Evolutionary conservation across 2,797 vertebrate species (phyloP).

Genomic region (Cheirogaleus major): DNA sequence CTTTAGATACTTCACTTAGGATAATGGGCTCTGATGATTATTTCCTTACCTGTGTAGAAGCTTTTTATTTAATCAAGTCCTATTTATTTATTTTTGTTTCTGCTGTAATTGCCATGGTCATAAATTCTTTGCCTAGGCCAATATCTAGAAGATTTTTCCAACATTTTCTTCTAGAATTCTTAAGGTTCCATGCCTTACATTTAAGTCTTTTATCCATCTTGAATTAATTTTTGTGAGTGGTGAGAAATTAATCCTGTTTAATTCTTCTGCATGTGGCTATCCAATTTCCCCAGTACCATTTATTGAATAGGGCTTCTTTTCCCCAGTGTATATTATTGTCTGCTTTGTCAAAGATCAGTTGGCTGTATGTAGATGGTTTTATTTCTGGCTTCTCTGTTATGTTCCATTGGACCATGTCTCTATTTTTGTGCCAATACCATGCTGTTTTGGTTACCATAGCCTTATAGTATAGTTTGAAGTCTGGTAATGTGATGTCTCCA

Average conservation of each 20-base stretch:
- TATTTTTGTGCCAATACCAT: background rate
- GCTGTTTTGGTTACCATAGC: background rate
- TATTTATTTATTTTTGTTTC: background rate
- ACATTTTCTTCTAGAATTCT: background rate
- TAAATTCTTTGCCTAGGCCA: background rate
- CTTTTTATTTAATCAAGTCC: background rate
- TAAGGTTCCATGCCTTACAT: background rate
- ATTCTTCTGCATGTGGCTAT: background rate
- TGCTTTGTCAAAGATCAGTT: background rate
- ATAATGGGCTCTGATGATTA: background rate
- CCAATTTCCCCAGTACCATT: background rate
- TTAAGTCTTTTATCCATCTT: background rate
- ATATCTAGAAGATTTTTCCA: background rate
- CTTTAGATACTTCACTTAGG: background rate
- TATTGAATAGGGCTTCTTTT: background rate
- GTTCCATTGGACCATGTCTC: background rate
- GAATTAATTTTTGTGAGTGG: background rate
- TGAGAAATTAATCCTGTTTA: background rate
- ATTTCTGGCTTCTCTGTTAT: background rate
- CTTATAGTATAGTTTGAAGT: background rate
- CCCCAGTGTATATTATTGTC: background rate
- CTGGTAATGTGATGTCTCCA: background rate
- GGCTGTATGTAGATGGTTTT: background rate
- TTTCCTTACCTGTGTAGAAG: background rate
- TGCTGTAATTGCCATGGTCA: background rate